Evolutionary conservation across 1,140 invertebrate species (phyloP), one percentile per base, ranked within the genome.

Genomic region (Stegodyphus dumicola): DNA sequence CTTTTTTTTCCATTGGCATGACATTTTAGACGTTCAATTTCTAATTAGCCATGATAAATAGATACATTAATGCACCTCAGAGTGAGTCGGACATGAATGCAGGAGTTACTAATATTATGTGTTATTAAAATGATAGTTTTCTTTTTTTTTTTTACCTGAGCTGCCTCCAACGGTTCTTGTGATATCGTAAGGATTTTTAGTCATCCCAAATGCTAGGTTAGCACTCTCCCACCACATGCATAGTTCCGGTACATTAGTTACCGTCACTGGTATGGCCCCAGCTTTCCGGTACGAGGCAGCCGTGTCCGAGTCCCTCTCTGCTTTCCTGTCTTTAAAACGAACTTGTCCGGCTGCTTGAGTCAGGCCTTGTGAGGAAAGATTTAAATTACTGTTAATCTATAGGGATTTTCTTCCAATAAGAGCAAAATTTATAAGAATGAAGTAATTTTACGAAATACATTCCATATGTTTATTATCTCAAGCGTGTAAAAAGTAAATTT

Each of bases 151-250:
- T 7, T 64, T 64, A 60, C 88, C 88, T n/a, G 54, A 67, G 11
- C 85, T 87, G 33, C 95, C 95, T 0, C 94, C 96, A n/a, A 95
- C 94, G 86, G 95, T 96, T 78, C 95, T 92, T 5, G 93, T 95
- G 0, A 93, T 94, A 87, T 98, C 94, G 90, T 98, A 98, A 0
- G 97, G 96, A 91, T 99, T 99, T 53, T 93, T 94, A 0, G 96
- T 95, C 65, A 91, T 90, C 0, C 96, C 97, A 89, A 97, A 95
- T 6, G 98, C 92, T 17, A 93, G 93, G 90, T 99, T 99, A 71
- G 33, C 33, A 33, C 33, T 33, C 33, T 33, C 33, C 33, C 33
- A 33, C 33, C 33, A 33, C 33, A 33, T 93, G 93, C 94, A 95
- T 87, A 96, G 93, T 51, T 98, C 97, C 90, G 95, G 96, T 66